Percentiles rank a stretch among this genome's conserved stretches.
Conservation (phyloP, 2,888 invertebrate genomes). For the Dryobota labecula region DNA sequence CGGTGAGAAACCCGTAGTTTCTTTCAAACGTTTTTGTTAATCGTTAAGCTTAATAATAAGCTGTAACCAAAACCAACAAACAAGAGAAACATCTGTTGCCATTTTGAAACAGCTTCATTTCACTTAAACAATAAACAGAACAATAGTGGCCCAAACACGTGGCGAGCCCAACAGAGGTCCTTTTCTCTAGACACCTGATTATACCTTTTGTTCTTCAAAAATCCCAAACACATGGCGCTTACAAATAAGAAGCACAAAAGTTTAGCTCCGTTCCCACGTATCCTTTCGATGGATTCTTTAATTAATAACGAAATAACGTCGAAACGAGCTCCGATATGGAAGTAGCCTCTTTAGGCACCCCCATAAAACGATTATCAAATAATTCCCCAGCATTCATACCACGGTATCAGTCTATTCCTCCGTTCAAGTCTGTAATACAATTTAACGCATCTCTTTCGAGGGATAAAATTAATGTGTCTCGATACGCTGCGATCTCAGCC, state of each 20-base stretch:
- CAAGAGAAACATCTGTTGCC: slow-evolving; percentile 81
- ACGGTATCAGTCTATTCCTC: slow-evolving; percentile 80
- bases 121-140: slow-evolving; percentile 76
- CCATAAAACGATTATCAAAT: slow-evolving; percentile 89
- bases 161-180: slow-evolving; percentile 73
- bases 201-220: slow-evolving; percentile 80
- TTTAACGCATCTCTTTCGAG: slow-evolving; percentile 82
- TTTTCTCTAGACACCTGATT: slow-evolving; percentile 79
- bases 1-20: slow-evolving; percentile 67
- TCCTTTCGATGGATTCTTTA: slow-evolving; percentile 82
- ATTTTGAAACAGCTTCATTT: slow-evolving; percentile 72
- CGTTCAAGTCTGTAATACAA: slow-evolving; percentile 82
- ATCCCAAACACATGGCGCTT: slow-evolving; percentile 83
- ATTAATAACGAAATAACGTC: slow-evolving; percentile 86
- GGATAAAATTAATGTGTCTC: slow-evolving; percentile 75
- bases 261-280: slow-evolving; percentile 84
- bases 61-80: slow-evolving; percentile 74
- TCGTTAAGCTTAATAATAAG: slow-evolving; percentile 66
- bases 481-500: slow-evolving; percentile 73
- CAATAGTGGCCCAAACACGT: slow-evolving; percentile 82
- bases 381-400: slow-evolving; percentile 80
- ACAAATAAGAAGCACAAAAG: slow-evolving; percentile 73
- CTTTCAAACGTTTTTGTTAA: slow-evolving; percentile 69
- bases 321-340: slow-evolving; percentile 82
- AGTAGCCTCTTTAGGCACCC: slow-evolving; percentile 85